Conservation (phyloP, 2,888 invertebrate species). For the Acronicta aceris region DNA sequence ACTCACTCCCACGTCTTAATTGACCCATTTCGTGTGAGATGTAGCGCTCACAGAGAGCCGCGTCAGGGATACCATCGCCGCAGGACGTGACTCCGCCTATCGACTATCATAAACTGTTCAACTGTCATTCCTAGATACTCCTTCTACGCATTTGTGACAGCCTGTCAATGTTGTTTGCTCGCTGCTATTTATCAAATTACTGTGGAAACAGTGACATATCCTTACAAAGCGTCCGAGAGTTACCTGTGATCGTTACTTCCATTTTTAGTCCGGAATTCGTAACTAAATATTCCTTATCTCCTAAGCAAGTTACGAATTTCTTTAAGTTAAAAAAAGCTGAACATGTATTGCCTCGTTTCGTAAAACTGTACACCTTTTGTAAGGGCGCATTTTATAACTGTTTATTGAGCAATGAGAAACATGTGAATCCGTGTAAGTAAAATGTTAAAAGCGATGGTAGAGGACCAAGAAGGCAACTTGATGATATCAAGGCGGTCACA, state of each 20-base stretch:
- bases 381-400: conserved; percentile 17
- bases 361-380: conserved; percentile 11
- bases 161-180: conserved; percentile 25
- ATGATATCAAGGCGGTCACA: conserved; percentile 68
- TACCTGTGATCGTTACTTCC: too few relatives aligned
- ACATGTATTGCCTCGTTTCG: too few relatives aligned
- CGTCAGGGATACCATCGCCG: conserved; percentile 87
- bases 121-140: conserved; percentile 59
- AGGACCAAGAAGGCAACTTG: conserved; percentile 55
- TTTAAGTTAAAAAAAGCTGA: too few relatives aligned
- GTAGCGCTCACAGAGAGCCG: conserved; percentile 76
- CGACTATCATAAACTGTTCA: conserved; percentile 61
- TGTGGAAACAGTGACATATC: conserved; percentile 9
- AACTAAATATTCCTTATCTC: too few relatives aligned
- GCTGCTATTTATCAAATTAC: conserved; percentile 35
- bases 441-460: conserved; percentile 59
- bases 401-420: conserved; percentile 23
- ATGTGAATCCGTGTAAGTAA: conserved; percentile 49
- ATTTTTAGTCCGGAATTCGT: too few relatives aligned
- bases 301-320: too few relatives aligned
- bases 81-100: conserved; percentile 76
- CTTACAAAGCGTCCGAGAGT: too few relatives aligned
- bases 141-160: conserved; percentile 64
- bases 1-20: conserved; percentile 88
- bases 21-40: conserved; percentile 88